Evolutionary conservation across 2,888 invertebrate species (phyloP).

Genomic region (Invenusta paracnida): DNA sequence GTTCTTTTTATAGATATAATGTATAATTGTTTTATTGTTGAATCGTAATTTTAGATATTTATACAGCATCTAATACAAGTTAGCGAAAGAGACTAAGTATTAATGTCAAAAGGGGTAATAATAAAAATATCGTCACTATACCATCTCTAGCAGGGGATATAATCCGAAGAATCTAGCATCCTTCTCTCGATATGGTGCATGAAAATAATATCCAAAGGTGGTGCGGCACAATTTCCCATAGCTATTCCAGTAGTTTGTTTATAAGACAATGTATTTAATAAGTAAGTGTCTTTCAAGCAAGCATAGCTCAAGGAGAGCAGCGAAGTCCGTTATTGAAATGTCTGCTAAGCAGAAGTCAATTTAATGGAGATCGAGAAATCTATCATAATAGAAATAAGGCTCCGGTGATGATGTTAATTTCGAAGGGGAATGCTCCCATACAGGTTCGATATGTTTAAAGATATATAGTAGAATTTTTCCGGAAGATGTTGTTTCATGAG

Average conservation of each 20-base stretch:
- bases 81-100: not conserved
- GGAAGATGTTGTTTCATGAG: not conserved
- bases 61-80: too few relatives aligned
- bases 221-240: not conserved
- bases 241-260: not conserved
- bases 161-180: not conserved
- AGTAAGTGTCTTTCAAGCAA: not conserved
- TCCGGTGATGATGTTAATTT: too few relatives aligned
- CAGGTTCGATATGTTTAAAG: not conserved
- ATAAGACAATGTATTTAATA: not conserved
- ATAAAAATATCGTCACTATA: constrained; percentile 2
- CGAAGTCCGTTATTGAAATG: not conserved
- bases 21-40: too few relatives aligned
- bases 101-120: not conserved
- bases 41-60: too few relatives aligned
- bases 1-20: too few relatives aligned
- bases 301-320: not conserved
- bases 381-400: not conserved
- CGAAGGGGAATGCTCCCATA: not conserved
- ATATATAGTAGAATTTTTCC: not conserved
- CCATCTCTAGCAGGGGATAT: not conserved
- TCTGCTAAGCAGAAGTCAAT: not conserved
- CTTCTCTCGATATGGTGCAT: not conserved
- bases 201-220: not conserved
- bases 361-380: not conserved